These are phyloP conservation scores for Orthosia gracilis DNA, from an alignment of 2,888 invertebrate species.

Conservation along the genomic window DNA sequence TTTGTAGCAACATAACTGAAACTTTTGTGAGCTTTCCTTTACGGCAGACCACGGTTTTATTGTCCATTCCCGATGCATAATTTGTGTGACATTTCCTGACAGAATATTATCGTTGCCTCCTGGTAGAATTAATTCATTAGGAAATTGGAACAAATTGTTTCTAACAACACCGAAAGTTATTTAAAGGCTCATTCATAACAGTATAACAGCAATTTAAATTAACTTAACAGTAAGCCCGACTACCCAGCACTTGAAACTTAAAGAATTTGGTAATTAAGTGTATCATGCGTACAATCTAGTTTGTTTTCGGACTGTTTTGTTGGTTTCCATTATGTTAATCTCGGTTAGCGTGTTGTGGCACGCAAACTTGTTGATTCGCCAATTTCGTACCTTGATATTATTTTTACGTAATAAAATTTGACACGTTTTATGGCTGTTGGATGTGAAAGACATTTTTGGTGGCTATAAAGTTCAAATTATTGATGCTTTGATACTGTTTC, in stretches of 20 bases:
- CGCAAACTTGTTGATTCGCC: conserved; percentile 88
- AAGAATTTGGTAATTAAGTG: conserved; percentile 65
- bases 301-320: conserved; percentile 77
- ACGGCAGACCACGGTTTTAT: background rate
- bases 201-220: conserved; percentile 36
- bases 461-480: conserved; percentile 1
- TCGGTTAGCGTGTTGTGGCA: conserved; percentile 70
- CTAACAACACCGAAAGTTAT: conserved; percentile 20
- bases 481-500: background rate
- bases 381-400: conserved; percentile 65
- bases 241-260: conserved; percentile 46
- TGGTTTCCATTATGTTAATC: conserved; percentile 83
- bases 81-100: background rate
- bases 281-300: conserved; percentile 70
- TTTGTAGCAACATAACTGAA: background rate
- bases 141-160: conserved; percentile 11
- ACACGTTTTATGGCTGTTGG: conserved; percentile 33
- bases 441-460: conserved; percentile 1
- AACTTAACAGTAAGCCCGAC: conserved; percentile 6
- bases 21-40: background rate
- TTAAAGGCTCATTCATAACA: conserved; percentile 26
- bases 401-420: conserved; percentile 55
- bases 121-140: background rate
- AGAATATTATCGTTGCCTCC: background rate
- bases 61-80: background rate